Evolutionary conservation across 35 echinoderm and acorn worm genomes (phyloP).

Genomic region (Acanthaster planci): DNA sequence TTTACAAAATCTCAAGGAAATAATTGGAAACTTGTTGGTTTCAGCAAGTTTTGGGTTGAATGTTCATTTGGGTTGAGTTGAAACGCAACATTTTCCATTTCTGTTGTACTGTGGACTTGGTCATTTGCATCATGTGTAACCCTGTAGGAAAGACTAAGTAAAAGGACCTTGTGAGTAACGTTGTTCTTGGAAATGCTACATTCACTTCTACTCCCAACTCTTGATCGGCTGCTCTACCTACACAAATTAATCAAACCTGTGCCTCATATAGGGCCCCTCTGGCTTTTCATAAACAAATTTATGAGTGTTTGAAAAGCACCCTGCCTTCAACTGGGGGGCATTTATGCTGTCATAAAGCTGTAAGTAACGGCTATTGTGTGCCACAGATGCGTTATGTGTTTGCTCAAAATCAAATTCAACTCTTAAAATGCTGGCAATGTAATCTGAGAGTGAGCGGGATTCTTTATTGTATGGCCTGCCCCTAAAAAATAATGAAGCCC

Average conservation of each 20-base stretch:
- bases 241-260: conserved; percentile 7
- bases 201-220: too few species aligned
- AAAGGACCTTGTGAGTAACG: too few species aligned
- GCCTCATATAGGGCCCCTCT: background rate
- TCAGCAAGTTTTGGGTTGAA: too few species aligned
- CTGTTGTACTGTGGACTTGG: too few species aligned
- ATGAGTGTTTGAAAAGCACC: conserved; percentile 9
- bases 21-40: too few species aligned
- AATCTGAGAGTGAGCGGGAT: conserved; percentile 10
- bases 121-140: too few species aligned
- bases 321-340: background rate
- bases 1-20: too few species aligned
- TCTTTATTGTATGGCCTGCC: conserved; percentile 24
- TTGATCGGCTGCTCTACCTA: too few species aligned
- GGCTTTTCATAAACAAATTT: conserved; percentile 30
- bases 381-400: conserved; percentile 10
- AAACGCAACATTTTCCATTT: too few species aligned
- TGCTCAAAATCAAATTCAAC: conserved; percentile 34
- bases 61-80: too few species aligned
- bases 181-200: too few species aligned
- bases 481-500: conserved; percentile 29
- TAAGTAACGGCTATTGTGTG: conserved; percentile 2
- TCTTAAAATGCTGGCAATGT: conserved; percentile 15
- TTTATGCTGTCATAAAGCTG: conserved; percentile 33
- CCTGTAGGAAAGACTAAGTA: too few species aligned